A percentile compares a stretch with the other conserved stretches of the same genome.
These are phyloP conservation scores for Chunga burmeisteri DNA, from an alignment of 2,113 vertebrate species.

Conservation along the genomic window DNA sequence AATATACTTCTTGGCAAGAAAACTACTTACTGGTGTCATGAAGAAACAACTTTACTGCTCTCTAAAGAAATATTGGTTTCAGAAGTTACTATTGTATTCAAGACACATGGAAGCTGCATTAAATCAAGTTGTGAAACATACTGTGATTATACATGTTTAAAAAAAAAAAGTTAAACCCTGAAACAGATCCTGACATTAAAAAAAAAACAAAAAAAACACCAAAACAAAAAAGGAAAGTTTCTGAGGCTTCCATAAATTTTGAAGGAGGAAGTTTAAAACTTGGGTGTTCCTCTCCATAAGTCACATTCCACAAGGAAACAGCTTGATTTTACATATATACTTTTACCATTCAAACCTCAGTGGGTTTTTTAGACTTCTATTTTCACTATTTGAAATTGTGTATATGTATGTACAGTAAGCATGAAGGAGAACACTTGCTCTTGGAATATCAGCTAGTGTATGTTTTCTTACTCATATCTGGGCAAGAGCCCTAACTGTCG, in stretches of 20 bases:
- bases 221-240: constrained; percentile 22
- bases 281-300: constrained; percentile 70
- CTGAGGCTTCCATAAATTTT: constrained; percentile 71
- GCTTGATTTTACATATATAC: constrained; percentile 66
- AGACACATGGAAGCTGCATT: constrained; percentile 72
- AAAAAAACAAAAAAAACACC: neutral
- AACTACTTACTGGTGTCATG: constrained; percentile 73
- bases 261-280: constrained; percentile 75
- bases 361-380: constrained; percentile 36
- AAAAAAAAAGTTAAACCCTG: constrained; percentile 46
- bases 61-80: constrained; percentile 74
- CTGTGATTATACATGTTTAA: constrained; percentile 55
- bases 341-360: constrained; percentile 65
- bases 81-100: constrained; percentile 78
- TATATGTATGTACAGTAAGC: neutral
- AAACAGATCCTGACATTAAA: constrained; percentile 57
- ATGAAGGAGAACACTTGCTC: neutral
- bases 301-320: constrained; percentile 69
- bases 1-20: constrained; percentile 74
- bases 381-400: constrained; percentile 29
- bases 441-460: neutral
- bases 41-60: constrained; percentile 76
- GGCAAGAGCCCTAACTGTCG: neutral
- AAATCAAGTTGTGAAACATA: constrained; percentile 76
- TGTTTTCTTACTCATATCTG: neutral